Base-by-base conservation (phyloP, 2,888 invertebrate genomes). In the Metopia argyrocephala region DNA sequence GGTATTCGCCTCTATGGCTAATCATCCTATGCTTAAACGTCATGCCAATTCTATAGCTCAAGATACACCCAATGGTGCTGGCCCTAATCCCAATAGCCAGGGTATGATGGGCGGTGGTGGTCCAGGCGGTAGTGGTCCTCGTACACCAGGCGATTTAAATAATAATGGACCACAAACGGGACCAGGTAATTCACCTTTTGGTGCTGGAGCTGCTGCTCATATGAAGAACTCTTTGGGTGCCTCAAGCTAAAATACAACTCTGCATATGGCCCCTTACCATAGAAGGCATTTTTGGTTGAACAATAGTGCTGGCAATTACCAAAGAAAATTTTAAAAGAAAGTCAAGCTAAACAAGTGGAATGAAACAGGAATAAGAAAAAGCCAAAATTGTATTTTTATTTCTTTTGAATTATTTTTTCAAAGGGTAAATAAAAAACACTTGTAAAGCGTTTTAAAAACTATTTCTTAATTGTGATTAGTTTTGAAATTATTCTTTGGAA, bases 1-100 rank as follows among this genome's bases (percentile, higher is more conserved):
- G 91, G 96, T 98, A 84, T 98, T 98, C 89, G 97, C 98, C 82
- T 97, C 96, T 89, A 96, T 98, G 96, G 96, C 96, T 59, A 95
- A 96, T 92, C 96, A 96, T 90, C 96, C 97, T 76, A 90, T 91
- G 88, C 84, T 91, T 56, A 91, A 91, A 82, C 89, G 91, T 4
- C 91, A 91, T 79, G 91, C 89, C 27, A 89, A 87, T 18, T 88
- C 89, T 0, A 85, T 91, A 76, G 88, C 89, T 1, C 90, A 90
- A 66, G 89, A 88, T 5, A 89, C 90, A 1, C 89, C 90, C 1
- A 88, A 87, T 9, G 87, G 89, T 1, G 86, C 86, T 15, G 88
- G 86, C 15, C 38, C 38, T 15, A 84, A 85, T 9, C 84, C 83
- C 31, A 85, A 85, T 20, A 85, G 85, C 3, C 79, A 87, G 20